Evolutionary conservation across 2,797 vertebrate species (phyloP), one percentile per base, ranked within the genome.

Genomic region (Lutjanus campechanus): DNA sequence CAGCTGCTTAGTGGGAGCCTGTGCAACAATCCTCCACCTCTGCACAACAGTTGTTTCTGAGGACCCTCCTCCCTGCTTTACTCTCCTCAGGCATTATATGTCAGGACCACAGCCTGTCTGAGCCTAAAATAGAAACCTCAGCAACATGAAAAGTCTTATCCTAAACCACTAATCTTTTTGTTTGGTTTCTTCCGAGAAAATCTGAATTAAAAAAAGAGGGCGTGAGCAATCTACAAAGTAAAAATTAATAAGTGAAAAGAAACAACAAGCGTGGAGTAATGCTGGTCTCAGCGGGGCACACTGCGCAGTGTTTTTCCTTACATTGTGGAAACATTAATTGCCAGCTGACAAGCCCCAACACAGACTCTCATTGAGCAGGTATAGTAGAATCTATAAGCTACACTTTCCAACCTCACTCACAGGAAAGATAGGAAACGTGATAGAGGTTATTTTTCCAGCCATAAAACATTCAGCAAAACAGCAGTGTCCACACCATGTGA

Each of bases 241-340:
- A 83, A 73, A 83, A 82, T 58, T 6, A 56, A 58, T 63, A 73
- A 67, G 51, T 71, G 54, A 79, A 82, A 73, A 51, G 9, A 62
- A 76, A 73, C 64, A 62, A 74, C 16, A 49, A 61, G 71, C n/a
- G 3, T 8, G 11, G 43, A 72, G 70, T 69, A 68, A 47, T 29
- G 64, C 53, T 9, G 0, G 62, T 19, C 68, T 71, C 67, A 67
- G 75, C 62, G 62, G 78, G 69, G 68, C 74, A 73, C 36, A 65
- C 25, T 20, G 44, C 59, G 59, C 66, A 41, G 47, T 65, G 54
- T 80, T 87, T 86, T 79, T 88, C 66, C 68, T 83, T 79, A 81
- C 67, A 85, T 75, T 87, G 76, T 85, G 84, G 83, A 89, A 90
- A 92, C 77, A 91, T 90, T 82, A 79, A 86, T 82, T 84, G 68